These are phyloP conservation scores for Drosophila barbarae DNA, from an alignment of 2,888 invertebrate species.

Conservation along the genomic window DNA sequence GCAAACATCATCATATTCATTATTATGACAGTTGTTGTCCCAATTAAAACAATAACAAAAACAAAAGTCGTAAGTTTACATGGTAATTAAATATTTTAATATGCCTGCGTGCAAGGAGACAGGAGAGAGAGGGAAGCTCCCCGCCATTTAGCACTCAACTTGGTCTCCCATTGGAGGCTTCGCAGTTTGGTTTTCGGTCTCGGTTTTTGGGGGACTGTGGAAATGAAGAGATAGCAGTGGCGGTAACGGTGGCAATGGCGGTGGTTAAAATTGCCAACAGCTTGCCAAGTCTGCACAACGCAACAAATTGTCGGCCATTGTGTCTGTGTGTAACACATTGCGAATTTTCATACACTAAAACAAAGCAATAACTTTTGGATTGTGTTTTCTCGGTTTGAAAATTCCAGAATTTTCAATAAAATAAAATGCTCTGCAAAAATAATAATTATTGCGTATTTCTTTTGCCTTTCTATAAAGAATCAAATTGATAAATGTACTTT, in stretches of 20 bases:
- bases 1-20: slow-evolving; percentile 73
- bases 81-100: slow-evolving; percentile 77
- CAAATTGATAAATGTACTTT: too few relatives aligned
- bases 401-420: background rate
- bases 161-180: slow-evolving; percentile 31
- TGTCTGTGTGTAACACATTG: slow-evolving; percentile 20
- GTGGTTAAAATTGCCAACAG: slow-evolving; percentile 64
- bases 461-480: too few relatives aligned
- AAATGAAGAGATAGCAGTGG: slow-evolving; percentile 36
- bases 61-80: slow-evolving; percentile 75
- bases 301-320: slow-evolving; percentile 52
- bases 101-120: slow-evolving; percentile 53
- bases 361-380: slow-evolving; percentile 12
- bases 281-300: slow-evolving; percentile 41
- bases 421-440: background rate
- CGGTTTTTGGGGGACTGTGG: slow-evolving; percentile 33
- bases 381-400: background rate
- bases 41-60: slow-evolving; percentile 74
- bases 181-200: slow-evolving; percentile 29
- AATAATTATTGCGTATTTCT: too few relatives aligned
- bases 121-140: background rate
- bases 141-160: slow-evolving; percentile 32
- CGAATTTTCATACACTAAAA: slow-evolving; percentile 23
- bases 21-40: slow-evolving; percentile 76
- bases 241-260: slow-evolving; percentile 41